A percentile compares a stretch with the other conserved stretches of the same genome.
These are phyloP conservation scores for Bacillus rossius DNA, from an alignment of 1,140 invertebrate species.

Conservation along the genomic window DNA sequence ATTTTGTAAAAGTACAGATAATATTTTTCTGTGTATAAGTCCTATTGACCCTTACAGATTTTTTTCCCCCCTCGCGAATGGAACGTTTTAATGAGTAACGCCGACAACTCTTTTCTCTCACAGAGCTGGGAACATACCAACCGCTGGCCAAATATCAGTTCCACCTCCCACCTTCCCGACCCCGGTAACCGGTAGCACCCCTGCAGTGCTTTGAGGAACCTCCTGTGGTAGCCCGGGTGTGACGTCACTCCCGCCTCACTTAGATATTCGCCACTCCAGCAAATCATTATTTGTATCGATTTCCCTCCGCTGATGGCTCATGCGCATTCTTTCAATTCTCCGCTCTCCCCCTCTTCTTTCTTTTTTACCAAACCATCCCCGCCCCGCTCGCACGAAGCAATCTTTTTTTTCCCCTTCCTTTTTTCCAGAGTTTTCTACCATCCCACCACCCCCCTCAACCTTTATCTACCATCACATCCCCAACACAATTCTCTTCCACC, in stretches of 20 bases:
- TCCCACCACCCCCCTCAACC: neutral
- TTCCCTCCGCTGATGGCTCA: constrained; percentile 9
- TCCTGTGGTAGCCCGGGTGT: neutral
- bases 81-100: no score
- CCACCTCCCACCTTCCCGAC: no score
- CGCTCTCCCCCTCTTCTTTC: neutral
- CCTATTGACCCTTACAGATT: no score
- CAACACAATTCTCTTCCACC: no score
- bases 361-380: neutral
- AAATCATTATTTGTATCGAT: constrained; percentile 20
- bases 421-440: neutral
- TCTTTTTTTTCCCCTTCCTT: neutral
- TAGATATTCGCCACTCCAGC: constrained; percentile 15
- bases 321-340: constrained; percentile 13
- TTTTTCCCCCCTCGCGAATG: no score
- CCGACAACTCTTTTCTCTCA: no score
- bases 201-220: no score
- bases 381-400: neutral
- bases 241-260: neutral
- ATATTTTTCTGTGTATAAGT: no score
- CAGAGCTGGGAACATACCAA: no score
- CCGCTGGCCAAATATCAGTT: no score
- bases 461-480: neutral
- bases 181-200: no score
- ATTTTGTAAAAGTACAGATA: no score